Conservation (phyloP, 1,140 invertebrate species). For the Musca vetustissima region DNA sequence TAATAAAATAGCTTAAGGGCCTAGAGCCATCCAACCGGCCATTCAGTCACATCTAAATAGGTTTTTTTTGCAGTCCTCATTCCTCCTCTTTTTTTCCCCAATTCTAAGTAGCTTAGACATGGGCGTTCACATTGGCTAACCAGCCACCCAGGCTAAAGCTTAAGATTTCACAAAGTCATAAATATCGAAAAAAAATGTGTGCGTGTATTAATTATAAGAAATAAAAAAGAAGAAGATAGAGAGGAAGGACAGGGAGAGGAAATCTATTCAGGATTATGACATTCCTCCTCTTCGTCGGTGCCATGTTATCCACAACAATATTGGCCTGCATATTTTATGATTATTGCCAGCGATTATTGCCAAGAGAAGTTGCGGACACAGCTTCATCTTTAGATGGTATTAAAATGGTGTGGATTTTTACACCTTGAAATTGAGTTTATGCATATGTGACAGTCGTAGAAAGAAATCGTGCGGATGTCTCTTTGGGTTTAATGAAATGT, state of each 20-base stretch:
- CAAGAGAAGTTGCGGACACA: not conserved
- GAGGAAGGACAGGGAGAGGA: not conserved
- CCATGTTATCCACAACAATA: too few relatives aligned
- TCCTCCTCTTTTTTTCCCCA: too few relatives aligned
- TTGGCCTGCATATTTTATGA: conserved; percentile 18
- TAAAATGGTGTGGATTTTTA: conserved; percentile 24
- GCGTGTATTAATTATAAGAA: conserved; percentile 16
- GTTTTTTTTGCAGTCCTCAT: too few relatives aligned
- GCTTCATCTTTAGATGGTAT: not conserved
- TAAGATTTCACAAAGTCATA: not conserved
- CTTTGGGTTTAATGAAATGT: not conserved
- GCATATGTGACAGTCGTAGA: not conserved
- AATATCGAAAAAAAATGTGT: not conserved
- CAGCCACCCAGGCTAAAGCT: not conserved
- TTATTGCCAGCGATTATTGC: conserved; percentile 20
- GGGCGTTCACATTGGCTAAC: conserved; percentile 5
- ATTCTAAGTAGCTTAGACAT: conserved; percentile 13
- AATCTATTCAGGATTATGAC: conserved; percentile 14
- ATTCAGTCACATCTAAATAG: too few relatives aligned
- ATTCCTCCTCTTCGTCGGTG: not conserved
- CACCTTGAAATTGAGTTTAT: conserved; percentile 8
- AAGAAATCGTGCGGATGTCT: not conserved
- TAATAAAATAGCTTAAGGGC: conserved; percentile 1
- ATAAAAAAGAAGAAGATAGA: not conserved
- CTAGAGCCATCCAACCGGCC: too few relatives aligned